Percentiles rank a stretch among this genome's conserved stretches.
Conservation (phyloP, 23 tunicate species). For the Ascidia mentula region DNA sequence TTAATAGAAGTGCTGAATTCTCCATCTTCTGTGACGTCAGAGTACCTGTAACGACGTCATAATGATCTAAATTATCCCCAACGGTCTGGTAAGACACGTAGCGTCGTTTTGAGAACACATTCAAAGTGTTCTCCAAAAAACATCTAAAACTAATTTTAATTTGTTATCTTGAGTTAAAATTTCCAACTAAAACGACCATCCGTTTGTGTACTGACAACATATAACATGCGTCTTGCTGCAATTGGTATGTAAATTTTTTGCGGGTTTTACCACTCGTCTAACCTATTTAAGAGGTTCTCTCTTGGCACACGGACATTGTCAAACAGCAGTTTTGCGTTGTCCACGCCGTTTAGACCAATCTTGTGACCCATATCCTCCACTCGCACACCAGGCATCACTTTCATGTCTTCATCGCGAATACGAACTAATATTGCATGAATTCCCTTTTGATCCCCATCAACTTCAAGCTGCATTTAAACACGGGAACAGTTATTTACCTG, state of each 20-base stretch:
- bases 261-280: not conserved
- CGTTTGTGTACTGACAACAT: too few relatives aligned
- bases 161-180: too few relatives aligned
- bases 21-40: constrained; percentile 88
- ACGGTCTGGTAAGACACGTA: too few relatives aligned
- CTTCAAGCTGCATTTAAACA: constrained; percentile 50
- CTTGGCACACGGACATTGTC: constrained; percentile 96
- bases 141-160: too few relatives aligned
- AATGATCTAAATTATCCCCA: too few relatives aligned
- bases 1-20: constrained; percentile 69
- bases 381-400: constrained; percentile 80
- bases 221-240: not conserved
- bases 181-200: too few relatives aligned
- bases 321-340: constrained; percentile 90
- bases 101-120: not conserved
- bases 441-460: constrained; percentile 65
- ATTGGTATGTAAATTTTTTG: not conserved
- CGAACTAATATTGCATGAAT: constrained; percentile 89
- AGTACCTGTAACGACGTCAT: too few relatives aligned
- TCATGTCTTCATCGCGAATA: constrained; percentile 92
- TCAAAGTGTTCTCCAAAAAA: not conserved
- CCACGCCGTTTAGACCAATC: constrained; percentile 95
- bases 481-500: too few relatives aligned
- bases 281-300: constrained; percentile 86
- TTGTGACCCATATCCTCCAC: constrained; percentile 99